These are phyloP conservation scores for Actenoides lindsayi DNA, from an alignment of 2,113 vertebrate species.

Conservation along the genomic window DNA sequence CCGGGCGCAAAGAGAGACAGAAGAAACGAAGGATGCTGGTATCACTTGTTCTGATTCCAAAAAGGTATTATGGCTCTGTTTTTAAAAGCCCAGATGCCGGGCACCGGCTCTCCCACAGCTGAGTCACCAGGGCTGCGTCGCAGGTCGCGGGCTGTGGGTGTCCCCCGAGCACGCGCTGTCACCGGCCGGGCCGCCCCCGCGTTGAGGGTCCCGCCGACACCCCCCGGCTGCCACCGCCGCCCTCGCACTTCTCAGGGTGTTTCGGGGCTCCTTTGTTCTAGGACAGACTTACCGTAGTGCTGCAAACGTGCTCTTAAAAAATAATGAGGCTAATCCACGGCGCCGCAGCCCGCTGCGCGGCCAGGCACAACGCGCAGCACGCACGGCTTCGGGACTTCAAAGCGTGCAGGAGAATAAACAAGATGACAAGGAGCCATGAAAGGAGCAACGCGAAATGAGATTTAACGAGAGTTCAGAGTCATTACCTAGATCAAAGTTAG, in stretches of 20 bases:
- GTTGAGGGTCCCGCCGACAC: not conserved
- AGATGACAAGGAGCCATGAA: constrained; percentile 21
- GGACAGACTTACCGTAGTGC: not conserved
- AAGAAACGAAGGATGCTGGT: not conserved
- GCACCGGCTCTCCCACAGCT: not conserved
- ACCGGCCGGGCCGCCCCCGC: accelerated
- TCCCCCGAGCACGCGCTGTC: not conserved
- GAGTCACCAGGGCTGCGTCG: accelerated
- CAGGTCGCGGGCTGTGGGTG: accelerated
- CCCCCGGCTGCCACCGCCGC: not conserved
- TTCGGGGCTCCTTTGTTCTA: not conserved
- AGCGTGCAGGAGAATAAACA: not conserved
- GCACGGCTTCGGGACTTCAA: constrained; percentile 45
- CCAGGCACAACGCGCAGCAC: not conserved
- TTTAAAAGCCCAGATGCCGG: not conserved
- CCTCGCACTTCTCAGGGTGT: not conserved
- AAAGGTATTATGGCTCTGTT: not conserved
- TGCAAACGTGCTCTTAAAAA: not conserved
- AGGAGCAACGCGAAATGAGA: not conserved
- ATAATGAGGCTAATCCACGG: accelerated
- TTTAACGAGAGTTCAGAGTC: not conserved
- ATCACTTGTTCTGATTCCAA: not conserved
- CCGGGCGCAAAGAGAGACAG: accelerated
- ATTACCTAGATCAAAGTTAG: constrained; percentile 64
- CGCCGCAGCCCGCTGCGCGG: accelerated